Percentiles rank a stretch among this genome's conserved stretches.
Evolutionary conservation across 2,888 invertebrate genomes (phyloP).

Genomic region (Monopis laevigella): DNA sequence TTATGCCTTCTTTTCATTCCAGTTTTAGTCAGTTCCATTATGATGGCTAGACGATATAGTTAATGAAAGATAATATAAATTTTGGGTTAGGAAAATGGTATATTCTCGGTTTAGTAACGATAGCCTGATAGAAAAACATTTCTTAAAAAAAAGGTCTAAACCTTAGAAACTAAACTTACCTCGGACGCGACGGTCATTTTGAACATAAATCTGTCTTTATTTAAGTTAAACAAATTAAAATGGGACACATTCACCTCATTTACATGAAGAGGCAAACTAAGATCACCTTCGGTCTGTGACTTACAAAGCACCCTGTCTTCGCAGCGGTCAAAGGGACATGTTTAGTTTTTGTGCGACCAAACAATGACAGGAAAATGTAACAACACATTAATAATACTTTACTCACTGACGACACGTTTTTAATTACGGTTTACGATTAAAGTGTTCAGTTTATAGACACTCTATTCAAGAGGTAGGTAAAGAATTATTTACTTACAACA

Average conservation of each 20-base stretch:
- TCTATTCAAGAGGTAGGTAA: not conserved
- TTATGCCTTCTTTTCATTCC: too few species aligned
- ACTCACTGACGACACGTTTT: not conserved
- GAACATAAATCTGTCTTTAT: too few species aligned
- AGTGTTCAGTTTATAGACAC: not conserved
- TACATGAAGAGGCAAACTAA: slow-evolving; percentile 5
- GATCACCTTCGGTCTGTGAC: slow-evolving; percentile 10
- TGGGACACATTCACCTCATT: not conserved
- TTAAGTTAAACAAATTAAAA: too few species aligned
- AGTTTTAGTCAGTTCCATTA: too few species aligned
- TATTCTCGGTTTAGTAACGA: too few species aligned
- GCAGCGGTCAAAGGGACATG: slow-evolving; percentile 9
- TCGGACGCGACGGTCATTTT: too few species aligned
- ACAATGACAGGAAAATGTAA: slow-evolving; percentile 12
- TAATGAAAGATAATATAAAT: too few species aligned
- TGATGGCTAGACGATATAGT: too few species aligned
- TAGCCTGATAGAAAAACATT: too few species aligned
- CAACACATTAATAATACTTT: slow-evolving; percentile 5
- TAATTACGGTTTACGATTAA: not conserved
- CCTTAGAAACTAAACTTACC: too few species aligned
- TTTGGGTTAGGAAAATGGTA: too few species aligned
- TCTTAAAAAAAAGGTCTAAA: too few species aligned
- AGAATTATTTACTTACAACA: slow-evolving; percentile 3
- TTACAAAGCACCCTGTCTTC: slow-evolving; percentile 4
- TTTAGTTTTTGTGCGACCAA: slow-evolving; percentile 1